Evolutionary conservation across 2,113 vertebrate species (phyloP), one percentile per base, ranked within the genome.

Genomic region (Ictalurus punctatus): DNA sequence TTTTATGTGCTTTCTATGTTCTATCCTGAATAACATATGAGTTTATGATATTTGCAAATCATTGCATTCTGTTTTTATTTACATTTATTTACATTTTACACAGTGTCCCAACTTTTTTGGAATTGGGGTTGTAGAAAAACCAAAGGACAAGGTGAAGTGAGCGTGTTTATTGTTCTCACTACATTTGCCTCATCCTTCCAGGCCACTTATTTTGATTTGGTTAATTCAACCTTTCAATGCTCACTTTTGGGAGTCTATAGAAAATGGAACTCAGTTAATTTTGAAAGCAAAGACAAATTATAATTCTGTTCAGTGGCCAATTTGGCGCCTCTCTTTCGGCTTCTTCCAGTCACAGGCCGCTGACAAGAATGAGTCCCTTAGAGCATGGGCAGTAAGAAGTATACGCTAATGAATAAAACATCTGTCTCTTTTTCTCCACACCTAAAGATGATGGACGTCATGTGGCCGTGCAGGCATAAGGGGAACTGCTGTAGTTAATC

Each of bases 221-320:
- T 87, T 90, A 88, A 86, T 90, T 90, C 81, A 86, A 86, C 58
- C 86, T 90, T 93, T 91, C 89, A 89, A 85, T 89, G 84, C 81
- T 58, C 89, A 85, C 86, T 69, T 90, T 90, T 86, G 87, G 89
- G 90, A 82, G 87, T 86, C 89, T 89, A 40, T 69, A 90, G 76
- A 86, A 90, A 91, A 91, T 92, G 92, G 87, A 87, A 83, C 83
- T 90, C 83, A n/a, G 91, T 90, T 92, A 88, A 90, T 90, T 86
- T 88, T 91, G 83, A 91, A 90, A 90, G 91, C 91, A 85, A 58
- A 91, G 87, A 89, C 92, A 90, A 92, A 92, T 86, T 83, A 87
- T 86, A 87, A 89, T 90, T 91, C 82, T 69, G 86, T 87, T 90
- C 59, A 37, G 82, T 73, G 88, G 84, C 88, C 74, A 87, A 91